A percentile compares a stretch with the other conserved stretches of the same genome.
phyloP scores from a whole-genome alignment of 2,797 vertebrate genomes.

The Eulemur coronatus region DNA sequence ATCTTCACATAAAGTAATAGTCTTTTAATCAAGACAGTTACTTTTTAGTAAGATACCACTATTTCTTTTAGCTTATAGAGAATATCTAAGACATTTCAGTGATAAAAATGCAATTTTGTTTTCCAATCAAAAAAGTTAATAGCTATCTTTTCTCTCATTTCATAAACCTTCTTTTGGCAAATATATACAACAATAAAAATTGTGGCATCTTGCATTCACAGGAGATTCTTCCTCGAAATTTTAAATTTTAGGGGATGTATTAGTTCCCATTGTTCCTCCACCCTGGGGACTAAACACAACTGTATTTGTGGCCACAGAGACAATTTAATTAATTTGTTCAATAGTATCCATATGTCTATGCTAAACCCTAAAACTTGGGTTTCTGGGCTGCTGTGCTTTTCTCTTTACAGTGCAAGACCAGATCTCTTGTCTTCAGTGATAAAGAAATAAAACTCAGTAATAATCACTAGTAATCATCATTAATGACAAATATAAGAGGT shows the following conservation, averaged over 20 bases:
- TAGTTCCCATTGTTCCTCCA: neutral
- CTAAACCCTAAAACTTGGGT: neutral
- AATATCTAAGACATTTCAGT: conserved; percentile 30
- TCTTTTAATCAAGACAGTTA: conserved; percentile 53
- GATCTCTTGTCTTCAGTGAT: neutral
- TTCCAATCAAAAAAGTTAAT: conserved; percentile 40
- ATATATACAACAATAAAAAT: conserved; percentile 33
- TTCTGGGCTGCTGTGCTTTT: neutral
- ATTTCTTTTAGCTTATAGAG: conserved; percentile 35
- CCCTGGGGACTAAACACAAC: neutral
- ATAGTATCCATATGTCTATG: neutral
- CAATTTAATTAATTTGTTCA: neutral
- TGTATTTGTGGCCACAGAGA: neutral
- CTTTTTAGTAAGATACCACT: conserved; percentile 24
- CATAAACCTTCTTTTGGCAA: conserved; percentile 2
- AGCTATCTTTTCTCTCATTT: conserved; percentile 20
- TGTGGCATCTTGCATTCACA: neutral
- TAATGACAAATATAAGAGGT: neutral
- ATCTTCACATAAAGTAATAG: conserved; percentile 25
- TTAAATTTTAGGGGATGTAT: neutral
- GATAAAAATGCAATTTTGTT: conserved; percentile 44
- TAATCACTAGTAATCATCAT: neutral
- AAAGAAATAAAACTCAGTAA: neutral
- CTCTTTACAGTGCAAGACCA: neutral
- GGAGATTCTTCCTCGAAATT: neutral